Percentiles rank a stretch among this genome's conserved stretches.
These are phyloP conservation scores for Didymodactylos carnosus DNA, from an alignment of 2,888 invertebrate genomes.

Conservation along the genomic window DNA sequence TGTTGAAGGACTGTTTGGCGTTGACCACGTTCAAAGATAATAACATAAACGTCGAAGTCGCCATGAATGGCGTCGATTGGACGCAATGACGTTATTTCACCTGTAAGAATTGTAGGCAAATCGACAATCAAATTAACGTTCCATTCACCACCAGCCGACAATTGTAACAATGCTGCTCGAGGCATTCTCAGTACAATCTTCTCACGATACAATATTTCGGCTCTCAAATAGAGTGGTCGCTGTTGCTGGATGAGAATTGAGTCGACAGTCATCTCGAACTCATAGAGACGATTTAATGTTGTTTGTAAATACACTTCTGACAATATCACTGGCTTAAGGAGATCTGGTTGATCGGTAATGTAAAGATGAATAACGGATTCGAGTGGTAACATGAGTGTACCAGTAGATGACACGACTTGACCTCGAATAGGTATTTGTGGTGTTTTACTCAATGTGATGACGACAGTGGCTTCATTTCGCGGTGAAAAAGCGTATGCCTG, in stretches of 20 bases:
- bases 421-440: background rate
- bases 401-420: background rate
- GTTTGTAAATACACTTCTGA: background rate
- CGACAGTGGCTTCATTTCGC: background rate
- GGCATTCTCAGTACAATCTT: background rate
- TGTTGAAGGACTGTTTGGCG: background rate
- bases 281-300: background rate
- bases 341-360: background rate
- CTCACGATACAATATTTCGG: background rate
- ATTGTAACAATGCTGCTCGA: background rate
- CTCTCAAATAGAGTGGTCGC: background rate
- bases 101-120: background rate
- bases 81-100: background rate
- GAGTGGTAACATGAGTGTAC: background rate
- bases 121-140: background rate
- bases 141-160: background rate
- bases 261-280: background rate
- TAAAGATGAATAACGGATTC: background rate
- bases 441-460: background rate
- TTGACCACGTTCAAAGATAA: background rate
- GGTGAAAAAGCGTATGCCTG: background rate
- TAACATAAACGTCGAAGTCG: background rate
- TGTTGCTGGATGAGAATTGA: background rate
- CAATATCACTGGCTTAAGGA: background rate
- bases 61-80: background rate